Evolutionary conservation across 2,888 invertebrate species (phyloP).

Genomic region (Atethmia centrago): DNA sequence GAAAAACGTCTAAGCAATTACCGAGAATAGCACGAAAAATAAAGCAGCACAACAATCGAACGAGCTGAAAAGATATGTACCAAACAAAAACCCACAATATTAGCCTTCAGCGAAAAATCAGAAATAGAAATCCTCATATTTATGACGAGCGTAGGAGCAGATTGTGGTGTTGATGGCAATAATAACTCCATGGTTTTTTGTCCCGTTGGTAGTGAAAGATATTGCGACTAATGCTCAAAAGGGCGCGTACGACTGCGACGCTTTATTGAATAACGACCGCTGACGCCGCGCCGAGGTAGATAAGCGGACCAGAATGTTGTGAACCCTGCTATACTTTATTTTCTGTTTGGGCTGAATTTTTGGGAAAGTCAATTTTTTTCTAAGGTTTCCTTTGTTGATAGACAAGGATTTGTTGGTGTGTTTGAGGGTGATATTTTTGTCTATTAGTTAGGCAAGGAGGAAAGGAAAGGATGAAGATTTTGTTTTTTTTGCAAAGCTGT

Average conservation of each 20-base stretch:
- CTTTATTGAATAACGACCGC: conserved; percentile 86
- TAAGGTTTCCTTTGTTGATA: conserved; percentile 1
- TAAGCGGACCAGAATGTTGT: conserved; percentile 75
- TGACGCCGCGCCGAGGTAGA: conserved; percentile 76
- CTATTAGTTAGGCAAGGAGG: no score
- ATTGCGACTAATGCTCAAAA: conserved; percentile 74
- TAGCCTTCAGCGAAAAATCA: conserved; percentile 20
- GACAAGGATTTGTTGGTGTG: conserved; percentile 1
- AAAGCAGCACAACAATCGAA: not conserved
- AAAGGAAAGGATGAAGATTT: not conserved
- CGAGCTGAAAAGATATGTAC: not conserved
- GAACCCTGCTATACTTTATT: conserved; percentile 51
- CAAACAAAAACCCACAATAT: conserved; percentile 7
- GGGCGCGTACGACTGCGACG: conserved; percentile 74
- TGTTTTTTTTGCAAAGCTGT: not conserved
- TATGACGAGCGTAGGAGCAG: conserved; percentile 56
- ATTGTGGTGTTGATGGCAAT: conserved; percentile 60
- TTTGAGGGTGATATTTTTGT: not conserved
- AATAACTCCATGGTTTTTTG: conserved; percentile 68
- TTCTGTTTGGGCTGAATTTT: conserved; percentile 23
- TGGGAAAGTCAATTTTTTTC: conserved; percentile 11
- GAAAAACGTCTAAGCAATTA: not conserved
- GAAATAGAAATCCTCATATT: conserved; percentile 56
- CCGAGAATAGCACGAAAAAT: not conserved
- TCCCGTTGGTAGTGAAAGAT: conserved; percentile 70